Conservation (phyloP, 2,888 invertebrate genomes). For the Acrobasis suavella region DNA sequence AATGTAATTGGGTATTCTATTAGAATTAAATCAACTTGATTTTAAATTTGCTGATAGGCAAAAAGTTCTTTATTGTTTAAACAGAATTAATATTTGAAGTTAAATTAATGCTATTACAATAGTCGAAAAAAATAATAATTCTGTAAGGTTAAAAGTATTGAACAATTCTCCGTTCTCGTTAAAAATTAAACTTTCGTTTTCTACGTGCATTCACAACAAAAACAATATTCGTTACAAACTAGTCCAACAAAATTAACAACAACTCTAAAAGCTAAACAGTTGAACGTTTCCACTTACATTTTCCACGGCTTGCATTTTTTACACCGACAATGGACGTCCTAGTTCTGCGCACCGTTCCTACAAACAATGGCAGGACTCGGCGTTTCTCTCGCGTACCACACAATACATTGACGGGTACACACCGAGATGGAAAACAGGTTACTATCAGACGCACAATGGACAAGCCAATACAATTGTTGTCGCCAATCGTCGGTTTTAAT, state of each 20-base stretch:
- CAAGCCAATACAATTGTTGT: conserved; percentile 19
- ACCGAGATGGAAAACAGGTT: conserved; percentile 19
- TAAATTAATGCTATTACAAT: no score
- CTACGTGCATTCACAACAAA: neutral
- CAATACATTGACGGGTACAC: conserved; percentile 50
- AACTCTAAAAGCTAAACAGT: conserved; percentile 10
- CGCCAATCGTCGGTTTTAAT: conserved; percentile 18
- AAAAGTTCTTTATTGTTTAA: no score
- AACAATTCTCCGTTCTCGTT: neutral
- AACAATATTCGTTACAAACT: conserved; percentile 8
- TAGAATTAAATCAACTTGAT: no score
- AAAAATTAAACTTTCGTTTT: neutral
- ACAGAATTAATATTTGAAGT: no score
- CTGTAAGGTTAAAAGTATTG: neutral
- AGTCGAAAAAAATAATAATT: neutral
- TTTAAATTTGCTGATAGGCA: no score
- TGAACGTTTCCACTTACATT: conserved; percentile 20
- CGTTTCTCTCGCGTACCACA: conserved; percentile 43
- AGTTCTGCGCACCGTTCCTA: conserved; percentile 58
- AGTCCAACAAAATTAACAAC: conserved; percentile 17
- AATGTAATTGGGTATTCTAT: no score
- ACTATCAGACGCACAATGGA: conserved; percentile 22
- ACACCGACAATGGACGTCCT: conserved; percentile 52
- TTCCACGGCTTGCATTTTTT: conserved; percentile 19
- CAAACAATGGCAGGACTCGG: conserved; percentile 60